phyloP scores from a whole-genome alignment of 2,797 vertebrate genomes.

The Melanotaenia trifasciata region DNA sequence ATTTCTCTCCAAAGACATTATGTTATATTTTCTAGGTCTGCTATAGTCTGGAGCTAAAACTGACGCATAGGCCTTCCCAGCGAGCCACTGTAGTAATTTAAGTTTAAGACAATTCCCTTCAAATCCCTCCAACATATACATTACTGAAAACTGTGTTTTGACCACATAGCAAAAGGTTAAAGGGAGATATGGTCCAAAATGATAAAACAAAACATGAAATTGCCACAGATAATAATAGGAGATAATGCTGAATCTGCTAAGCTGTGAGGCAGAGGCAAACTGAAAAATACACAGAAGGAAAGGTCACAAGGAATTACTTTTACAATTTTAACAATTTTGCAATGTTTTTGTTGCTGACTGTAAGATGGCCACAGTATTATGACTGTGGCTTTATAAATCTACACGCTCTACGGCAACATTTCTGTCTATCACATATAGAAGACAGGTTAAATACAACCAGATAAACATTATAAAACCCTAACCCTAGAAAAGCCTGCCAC shows the following conservation, averaged over 20 bases:
- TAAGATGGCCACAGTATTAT: background rate
- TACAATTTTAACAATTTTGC: background rate
- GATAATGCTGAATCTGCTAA: constrained; percentile 32
- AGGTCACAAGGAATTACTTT: constrained; percentile 12
- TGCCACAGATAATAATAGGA: constrained; percentile 43
- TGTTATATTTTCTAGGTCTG: constrained; percentile 35
- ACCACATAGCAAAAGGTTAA: constrained; percentile 20
- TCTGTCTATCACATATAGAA: background rate
- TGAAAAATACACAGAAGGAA: constrained; percentile 15
- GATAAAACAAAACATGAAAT: constrained; percentile 40
- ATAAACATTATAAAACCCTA: background rate
- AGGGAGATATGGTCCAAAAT: constrained; percentile 23
- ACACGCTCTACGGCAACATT: background rate
- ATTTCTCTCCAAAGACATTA: constrained; percentile 24
- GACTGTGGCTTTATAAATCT: background rate
- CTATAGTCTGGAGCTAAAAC: constrained; percentile 27
- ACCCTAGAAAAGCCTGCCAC: background rate
- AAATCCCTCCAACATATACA: constrained; percentile 19
- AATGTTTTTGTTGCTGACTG: background rate
- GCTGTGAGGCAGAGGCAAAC: constrained; percentile 17
- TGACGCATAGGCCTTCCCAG: constrained; percentile 33
- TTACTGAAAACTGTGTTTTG: background rate
- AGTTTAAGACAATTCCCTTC: constrained; percentile 20
- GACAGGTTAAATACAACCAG: background rate
- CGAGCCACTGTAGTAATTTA: constrained; percentile 25